Evolutionary conservation across 1,140 invertebrate species (phyloP), one percentile per base, ranked within the genome.

Genomic region (Drosophila orosa): DNA sequence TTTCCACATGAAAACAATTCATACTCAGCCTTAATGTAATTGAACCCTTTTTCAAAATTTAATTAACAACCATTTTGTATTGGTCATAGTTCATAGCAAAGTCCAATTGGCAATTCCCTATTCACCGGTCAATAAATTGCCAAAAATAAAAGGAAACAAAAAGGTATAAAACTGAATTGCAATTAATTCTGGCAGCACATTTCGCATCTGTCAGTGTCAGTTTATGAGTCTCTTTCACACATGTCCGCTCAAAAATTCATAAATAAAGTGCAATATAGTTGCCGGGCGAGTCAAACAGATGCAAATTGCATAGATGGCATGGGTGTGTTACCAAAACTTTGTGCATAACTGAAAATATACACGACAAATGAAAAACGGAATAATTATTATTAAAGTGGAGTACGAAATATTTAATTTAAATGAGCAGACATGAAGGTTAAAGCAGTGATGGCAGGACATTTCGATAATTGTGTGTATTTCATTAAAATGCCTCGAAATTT

Each of bases 181-280:
- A 71, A 71, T 71, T 71, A 71, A 71, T 71, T 45, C 50, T 56
- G 67, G 19, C 67, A 37, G 50, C 31, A 58, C 15, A 69, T 45
- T 47, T 35, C 13, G 15, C 68, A 58, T 47, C 45, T 69, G 67
- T 71, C 66, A 56, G 25, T 44, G 66, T 33, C 66, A 62, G 57
- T 50, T 44, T 29, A 31, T 37, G 61, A 29, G 59, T 45, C 33
- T 25, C 24, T 39, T 15, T 37, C 31, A 52, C 22, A 27, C 33
- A 27, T 58, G 31, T 57, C 33, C 33, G 24, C 35, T 74, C 52
- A 74, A 74, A 74, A 29, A 74, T 74, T 40, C 50, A 74, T 63
- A 74, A 74, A 74, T 65, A 74, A 65, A 74, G 72, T 74, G 50
- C 68, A 71, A 71, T 71, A 71, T 71, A 58, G 68, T 71, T 56